phyloP scores from a whole-genome alignment of 2,113 vertebrate species.

The Galeopterus variegatus region DNA sequence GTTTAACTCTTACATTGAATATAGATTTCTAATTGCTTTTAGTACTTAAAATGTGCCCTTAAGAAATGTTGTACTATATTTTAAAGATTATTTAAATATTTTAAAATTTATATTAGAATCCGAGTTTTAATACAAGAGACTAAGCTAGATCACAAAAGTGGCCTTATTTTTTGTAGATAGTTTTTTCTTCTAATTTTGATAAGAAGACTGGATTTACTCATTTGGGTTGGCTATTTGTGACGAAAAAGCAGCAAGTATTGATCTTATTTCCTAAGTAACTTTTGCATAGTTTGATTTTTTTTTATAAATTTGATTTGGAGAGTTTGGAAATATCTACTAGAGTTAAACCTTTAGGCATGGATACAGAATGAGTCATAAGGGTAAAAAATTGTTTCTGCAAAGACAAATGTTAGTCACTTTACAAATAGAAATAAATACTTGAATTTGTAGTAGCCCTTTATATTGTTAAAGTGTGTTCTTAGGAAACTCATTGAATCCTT shows the following conservation, averaged over 20 bases:
- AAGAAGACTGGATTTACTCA: slow-evolving; percentile 1
- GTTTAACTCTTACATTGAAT: slow-evolving; percentile 38
- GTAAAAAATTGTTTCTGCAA: slow-evolving; percentile 14
- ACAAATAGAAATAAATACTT: slow-evolving; percentile 18
- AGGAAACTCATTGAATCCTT: not conserved
- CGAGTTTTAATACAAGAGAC: not conserved
- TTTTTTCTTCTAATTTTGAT: not conserved
- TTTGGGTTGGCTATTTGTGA: slow-evolving; percentile 5
- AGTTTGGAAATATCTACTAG: not conserved
- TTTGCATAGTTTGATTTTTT: not conserved
- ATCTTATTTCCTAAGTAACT: slow-evolving; percentile 53
- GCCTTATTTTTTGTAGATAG: slow-evolving; percentile 47
- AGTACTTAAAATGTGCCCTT: slow-evolving; percentile 60
- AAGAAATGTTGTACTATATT: not conserved
- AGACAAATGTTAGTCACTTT: not conserved
- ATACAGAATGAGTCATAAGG: slow-evolving; percentile 46
- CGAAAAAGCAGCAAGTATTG: not conserved
- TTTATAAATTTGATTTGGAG: not conserved
- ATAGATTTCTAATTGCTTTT: slow-evolving; percentile 58
- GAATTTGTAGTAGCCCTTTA: not conserved
- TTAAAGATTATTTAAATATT: slow-evolving; percentile 40
- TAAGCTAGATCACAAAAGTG: not conserved
- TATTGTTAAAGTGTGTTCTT: not conserved
- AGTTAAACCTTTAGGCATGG: slow-evolving; percentile 41
- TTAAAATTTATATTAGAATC: slow-evolving; percentile 42